A percentile compares a stretch with the other conserved stretches of the same genome.
Evolutionary conservation across 2,797 vertebrate species (phyloP).

Genomic region (Urophycis tenuis): DNA sequence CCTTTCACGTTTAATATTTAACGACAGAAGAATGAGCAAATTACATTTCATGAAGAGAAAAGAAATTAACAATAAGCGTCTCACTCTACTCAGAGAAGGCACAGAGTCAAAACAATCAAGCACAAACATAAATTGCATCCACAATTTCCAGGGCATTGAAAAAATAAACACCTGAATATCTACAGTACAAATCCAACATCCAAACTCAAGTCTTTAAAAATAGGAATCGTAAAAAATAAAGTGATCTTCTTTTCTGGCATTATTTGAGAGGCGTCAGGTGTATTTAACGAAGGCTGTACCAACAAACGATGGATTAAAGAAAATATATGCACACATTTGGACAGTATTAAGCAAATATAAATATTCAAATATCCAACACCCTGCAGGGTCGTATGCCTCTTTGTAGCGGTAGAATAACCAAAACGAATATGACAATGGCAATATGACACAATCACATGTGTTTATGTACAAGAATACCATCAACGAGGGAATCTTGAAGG

Average conservation of each 20-base stretch:
- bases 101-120: conserved; percentile 71
- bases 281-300: conserved; percentile 9
- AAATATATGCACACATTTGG: background rate
- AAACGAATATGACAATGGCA: background rate
- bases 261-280: conserved; percentile 4
- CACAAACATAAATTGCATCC: conserved; percentile 35
- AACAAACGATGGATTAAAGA: conserved; percentile 17
- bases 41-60: conserved; percentile 38
- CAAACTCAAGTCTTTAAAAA: conserved; percentile 19
- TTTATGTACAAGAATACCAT: conserved; percentile 1
- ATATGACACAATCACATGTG: conserved; percentile 1
- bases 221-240: conserved; percentile 22
- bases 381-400: background rate
- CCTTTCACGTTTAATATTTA: conserved; percentile 43
- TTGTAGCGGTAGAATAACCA: background rate
- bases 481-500: background rate
- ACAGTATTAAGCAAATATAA: background rate
- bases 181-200: conserved; percentile 33
- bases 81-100: conserved; percentile 73
- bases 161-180: conserved; percentile 22
- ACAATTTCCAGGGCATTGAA: conserved; percentile 41
- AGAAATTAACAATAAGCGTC: conserved; percentile 63
- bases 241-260: conserved; percentile 16
- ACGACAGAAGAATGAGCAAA: conserved; percentile 41
- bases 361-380: background rate